Conservation (phyloP, 1,140 invertebrate species). For the Drosophila truncata region DNA sequence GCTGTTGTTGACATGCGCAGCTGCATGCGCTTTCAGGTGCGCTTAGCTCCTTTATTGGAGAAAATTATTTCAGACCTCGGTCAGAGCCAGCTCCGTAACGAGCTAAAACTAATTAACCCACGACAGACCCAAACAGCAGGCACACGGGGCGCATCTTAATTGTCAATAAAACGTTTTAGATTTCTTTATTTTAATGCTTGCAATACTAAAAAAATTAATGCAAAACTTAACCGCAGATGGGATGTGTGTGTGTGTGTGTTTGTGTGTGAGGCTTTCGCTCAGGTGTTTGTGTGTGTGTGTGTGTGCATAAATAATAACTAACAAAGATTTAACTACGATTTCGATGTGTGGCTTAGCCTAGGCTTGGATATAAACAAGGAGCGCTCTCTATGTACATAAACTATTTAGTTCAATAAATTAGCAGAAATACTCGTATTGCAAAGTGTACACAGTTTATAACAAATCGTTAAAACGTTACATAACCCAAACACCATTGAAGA, state of each 20-base stretch:
- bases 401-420: conserved; percentile 77
- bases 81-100: conserved; percentile 49
- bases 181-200: conserved; percentile 79
- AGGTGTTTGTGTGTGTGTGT: conserved; percentile 37
- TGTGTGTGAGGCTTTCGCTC: conserved; percentile 13
- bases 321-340: conserved; percentile 80
- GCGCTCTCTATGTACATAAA: conserved; percentile 46
- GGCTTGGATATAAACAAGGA: conserved; percentile 50
- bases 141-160: conserved; percentile 57
- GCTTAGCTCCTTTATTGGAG: conserved; percentile 76
- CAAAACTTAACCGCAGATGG: conserved; percentile 68
- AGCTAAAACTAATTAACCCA: conserved; percentile 75
- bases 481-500: conserved; percentile 77
- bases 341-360: conserved; percentile 57
- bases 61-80: conserved; percentile 77
- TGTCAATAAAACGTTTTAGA: conserved; percentile 79
- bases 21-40: conserved; percentile 77
- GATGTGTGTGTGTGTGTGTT: conserved; percentile 41
- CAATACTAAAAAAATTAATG: conserved; percentile 73
- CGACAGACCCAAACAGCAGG: conserved; percentile 37
- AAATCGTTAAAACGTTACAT: conserved; percentile 64
- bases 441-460: conserved; percentile 70
- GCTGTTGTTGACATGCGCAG: conserved; percentile 76
- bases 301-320: conserved; percentile 82
- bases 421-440: conserved; percentile 74